A percentile compares a stretch with the other conserved stretches of the same genome.
Evolutionary conservation across 2,113 vertebrate species (phyloP).

Genomic region (Rhodinocichla rosea): DNA sequence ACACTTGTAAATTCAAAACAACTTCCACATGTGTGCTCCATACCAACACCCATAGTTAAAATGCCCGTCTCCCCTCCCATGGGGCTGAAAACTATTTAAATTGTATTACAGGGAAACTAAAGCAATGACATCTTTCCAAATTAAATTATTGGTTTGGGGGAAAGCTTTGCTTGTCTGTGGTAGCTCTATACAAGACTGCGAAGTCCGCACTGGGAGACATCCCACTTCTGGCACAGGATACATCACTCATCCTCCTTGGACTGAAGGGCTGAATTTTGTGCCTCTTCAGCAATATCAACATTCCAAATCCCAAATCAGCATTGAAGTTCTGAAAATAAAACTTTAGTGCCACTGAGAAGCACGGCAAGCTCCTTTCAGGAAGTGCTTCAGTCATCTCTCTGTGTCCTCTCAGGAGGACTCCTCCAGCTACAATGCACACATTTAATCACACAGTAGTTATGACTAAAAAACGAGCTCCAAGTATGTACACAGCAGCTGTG

Average conservation of each 20-base stretch:
- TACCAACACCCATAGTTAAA: slow-evolving; percentile 3
- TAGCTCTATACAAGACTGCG: not conserved
- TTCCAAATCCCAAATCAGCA: not conserved
- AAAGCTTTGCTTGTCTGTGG: not conserved
- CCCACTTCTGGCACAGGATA: not conserved
- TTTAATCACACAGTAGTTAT: not conserved
- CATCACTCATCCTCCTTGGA: not conserved
- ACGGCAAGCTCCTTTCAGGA: not conserved
- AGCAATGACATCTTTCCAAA: not conserved
- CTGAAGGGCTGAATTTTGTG: not conserved
- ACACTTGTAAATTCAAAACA: slow-evolving; percentile 42
- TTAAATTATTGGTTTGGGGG: not conserved
- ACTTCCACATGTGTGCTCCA: not conserved
- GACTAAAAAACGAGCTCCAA: not conserved
- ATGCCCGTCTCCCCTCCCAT: not conserved
- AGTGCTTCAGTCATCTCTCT: not conserved
- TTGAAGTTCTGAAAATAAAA: not conserved
- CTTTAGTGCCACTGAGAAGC: not conserved
- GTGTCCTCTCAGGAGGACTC: not conserved
- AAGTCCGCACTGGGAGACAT: not conserved
- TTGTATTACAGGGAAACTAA: not conserved
- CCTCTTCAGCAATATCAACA: not conserved
- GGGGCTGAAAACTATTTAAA: not conserved
- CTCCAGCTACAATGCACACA: not conserved
- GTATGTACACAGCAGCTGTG: not conserved